Evolutionary conservation across 53 echinoderm and acorn worm species (phyloP).

Genomic region (Arbacia lixula): DNA sequence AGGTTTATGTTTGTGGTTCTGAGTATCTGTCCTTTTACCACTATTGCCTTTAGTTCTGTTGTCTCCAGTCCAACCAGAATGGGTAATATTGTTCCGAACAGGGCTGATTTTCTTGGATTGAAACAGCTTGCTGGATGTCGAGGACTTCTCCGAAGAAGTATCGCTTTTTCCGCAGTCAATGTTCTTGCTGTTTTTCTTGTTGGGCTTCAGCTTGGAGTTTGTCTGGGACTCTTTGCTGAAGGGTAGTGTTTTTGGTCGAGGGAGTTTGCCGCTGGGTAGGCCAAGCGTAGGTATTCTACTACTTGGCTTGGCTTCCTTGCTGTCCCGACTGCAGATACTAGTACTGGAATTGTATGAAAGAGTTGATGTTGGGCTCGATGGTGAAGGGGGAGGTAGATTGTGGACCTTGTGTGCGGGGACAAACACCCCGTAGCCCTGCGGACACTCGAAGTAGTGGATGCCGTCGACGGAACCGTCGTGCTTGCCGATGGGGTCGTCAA

Average conservation of each 20-base stretch:
- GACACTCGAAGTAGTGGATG: conserved; percentile 95
- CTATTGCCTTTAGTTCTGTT: conserved; percentile 47
- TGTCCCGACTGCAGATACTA: conserved; percentile 52
- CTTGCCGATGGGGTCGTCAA: conserved; percentile 86
- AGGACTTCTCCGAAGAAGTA: conserved; percentile 57
- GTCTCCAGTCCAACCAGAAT: conserved; percentile 88
- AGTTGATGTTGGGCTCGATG: conserved; percentile 50
- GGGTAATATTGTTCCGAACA: conserved; percentile 77
- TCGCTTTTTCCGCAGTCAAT: conserved; percentile 32
- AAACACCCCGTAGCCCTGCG: conserved; percentile 84
- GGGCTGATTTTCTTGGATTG: conserved; percentile 87
- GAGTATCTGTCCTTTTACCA: conserved; percentile 47
- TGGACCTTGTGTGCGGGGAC: conserved; percentile 85
- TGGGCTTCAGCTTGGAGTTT: conserved; percentile 54
- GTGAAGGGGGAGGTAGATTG: conserved; percentile 74
- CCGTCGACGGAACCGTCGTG: conserved; percentile 96
- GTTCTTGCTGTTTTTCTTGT: conserved; percentile 55
- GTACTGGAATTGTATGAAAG: conserved; percentile 57
- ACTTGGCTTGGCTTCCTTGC: conserved; percentile 33
- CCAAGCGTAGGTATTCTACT: conserved; percentile 77
- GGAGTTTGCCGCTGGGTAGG: conserved; percentile 64
- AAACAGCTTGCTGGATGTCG: conserved; percentile 85
- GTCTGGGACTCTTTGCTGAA: conserved; percentile 65
- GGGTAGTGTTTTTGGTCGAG: conserved; percentile 90
- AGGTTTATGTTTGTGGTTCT: conserved; percentile 36